Base-by-base conservation (phyloP, 2,888 invertebrate genomes). In the Ceraclea dissimilis region DNA sequence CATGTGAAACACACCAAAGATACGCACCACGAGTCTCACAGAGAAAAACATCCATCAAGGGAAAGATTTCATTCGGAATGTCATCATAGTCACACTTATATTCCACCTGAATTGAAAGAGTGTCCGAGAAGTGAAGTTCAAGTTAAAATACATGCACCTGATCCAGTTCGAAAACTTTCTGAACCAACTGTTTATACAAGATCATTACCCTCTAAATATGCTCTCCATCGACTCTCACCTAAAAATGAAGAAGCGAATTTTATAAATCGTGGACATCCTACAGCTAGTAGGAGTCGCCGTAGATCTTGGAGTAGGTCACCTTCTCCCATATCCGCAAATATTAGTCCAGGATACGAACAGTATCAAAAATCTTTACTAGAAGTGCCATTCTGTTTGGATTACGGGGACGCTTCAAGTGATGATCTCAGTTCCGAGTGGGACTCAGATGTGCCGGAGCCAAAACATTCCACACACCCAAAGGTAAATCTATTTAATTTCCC, bases 351-450 rank as follows among this genome's bases (percentile, higher is more conserved):
- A 69, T 92, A 92, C 66, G 87, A 87, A 62, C 88, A 89, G 70
- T 90, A 91, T 76, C 83, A 87, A 65, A 85, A 82, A 65, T 86
- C 86, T 20, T 71, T 91, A 52, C 71, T 90, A 62, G 84, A 88
- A 67, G 90, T 91, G 63, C 89, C 89, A 0, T 79, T 83, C 76
- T 79, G 79, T 26, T 75, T 84, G 60, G 93, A 93, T 67, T 93
- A 89, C 70, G 91, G 90, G 13, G 91, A 92, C 67, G 89, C 90
- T n/a, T 90, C 90, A 63, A 90, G 90, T 68, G 93, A 93, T 70
- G 93, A 93, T 71, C 81, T 93, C 60, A 91, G 90, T 70, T 92
- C 92, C 13, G 93, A 93, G 68, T 93, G 93, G 92, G 92, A 93
- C 68, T 90, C 90, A 1, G 91, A 91, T 71, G 86, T 83, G 6